Evolutionary conservation across 2,797 vertebrate species (phyloP), one percentile per base, ranked within the genome.

Genomic region (Phataginus tricuspis): DNA sequence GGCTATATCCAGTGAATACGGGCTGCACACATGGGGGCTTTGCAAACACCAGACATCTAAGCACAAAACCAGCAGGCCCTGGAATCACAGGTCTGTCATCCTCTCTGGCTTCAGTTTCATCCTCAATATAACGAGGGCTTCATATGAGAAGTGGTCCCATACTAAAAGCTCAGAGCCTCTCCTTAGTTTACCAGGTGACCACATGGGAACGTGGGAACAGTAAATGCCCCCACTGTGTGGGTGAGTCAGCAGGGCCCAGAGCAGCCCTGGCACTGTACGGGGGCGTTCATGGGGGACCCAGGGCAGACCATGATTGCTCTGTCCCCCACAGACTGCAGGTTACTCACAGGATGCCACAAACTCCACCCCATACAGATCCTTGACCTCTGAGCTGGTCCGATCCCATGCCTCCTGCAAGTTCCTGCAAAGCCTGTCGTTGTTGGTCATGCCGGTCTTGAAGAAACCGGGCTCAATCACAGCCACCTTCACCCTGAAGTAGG

Each of bases 391-490:
- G 0, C 95, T 93, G 45, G 88, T 23, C 49, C 0, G 68, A 10
- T 90, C 53, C 98, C 98, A 98, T 31, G 42, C 0, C 15, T 16
- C 18, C 4, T 0, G 2, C 0, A 83, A 1, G 12, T 0, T 1
- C 2, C 87, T 9, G 34, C 5, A 2, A 11, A 88, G 5, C 0
- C 0, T 0, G 1, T 8, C 0, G 0, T 0, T 2, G 7, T 83
- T 10, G 0, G 1, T 7, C 0, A 98, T 16, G 0, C 0, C 11
- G 0, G 97, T 98, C 27, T 0, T 42, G 93, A 98, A 98, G 71
- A 12, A 66, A 0, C 98, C 97, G 0, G 98, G 98, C 25, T 98
- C 98, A 1, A 98, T 82, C 68, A 98, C 79, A 83, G 96, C 97
- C 53, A 98, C 95, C 53, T 98, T 98, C 49, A 98, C 93, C 7